Evolutionary conservation across 2,113 vertebrate genomes (phyloP).

Genomic region (Propithecus coquereli): DNA sequence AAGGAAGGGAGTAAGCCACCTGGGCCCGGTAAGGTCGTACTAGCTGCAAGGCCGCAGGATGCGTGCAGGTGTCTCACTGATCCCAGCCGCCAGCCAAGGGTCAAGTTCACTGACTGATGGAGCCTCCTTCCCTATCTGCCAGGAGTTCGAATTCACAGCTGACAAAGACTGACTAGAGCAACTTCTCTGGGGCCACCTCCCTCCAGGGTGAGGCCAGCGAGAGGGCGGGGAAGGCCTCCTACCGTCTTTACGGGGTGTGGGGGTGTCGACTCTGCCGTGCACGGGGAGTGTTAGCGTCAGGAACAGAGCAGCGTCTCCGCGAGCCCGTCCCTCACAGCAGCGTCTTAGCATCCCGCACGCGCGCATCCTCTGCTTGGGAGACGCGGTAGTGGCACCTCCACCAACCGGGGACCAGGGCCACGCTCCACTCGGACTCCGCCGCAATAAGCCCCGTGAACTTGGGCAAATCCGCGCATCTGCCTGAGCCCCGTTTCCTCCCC

Average conservation of each 20-base stretch:
- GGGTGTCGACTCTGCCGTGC: accelerated
- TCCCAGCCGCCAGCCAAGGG: not conserved
- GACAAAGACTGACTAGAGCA: not conserved
- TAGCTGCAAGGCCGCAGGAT: not conserved
- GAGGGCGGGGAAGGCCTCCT: accelerated
- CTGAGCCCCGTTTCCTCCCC: not conserved
- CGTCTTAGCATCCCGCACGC: not conserved
- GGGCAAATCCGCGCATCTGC: not conserved
- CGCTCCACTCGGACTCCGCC: no score
- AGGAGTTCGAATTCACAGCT: not conserved
- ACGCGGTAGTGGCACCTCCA: not conserved
- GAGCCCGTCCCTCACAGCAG: not conserved
- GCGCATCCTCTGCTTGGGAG: not conserved
- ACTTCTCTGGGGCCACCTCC: not conserved
- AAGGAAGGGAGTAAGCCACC: accelerated
- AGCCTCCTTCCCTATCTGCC: not conserved
- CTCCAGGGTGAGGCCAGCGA: not conserved
- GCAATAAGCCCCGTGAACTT: not conserved
- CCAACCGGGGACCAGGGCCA: accelerated
- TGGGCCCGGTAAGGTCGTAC: accelerated
- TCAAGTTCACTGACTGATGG: not conserved
- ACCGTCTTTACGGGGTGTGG: accelerated
- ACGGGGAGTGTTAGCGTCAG: accelerated
- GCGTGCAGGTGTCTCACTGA: not conserved
- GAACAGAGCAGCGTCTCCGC: accelerated